Base-by-base conservation (phyloP, 2,888 invertebrate species). In the Apoda limacodes region DNA sequence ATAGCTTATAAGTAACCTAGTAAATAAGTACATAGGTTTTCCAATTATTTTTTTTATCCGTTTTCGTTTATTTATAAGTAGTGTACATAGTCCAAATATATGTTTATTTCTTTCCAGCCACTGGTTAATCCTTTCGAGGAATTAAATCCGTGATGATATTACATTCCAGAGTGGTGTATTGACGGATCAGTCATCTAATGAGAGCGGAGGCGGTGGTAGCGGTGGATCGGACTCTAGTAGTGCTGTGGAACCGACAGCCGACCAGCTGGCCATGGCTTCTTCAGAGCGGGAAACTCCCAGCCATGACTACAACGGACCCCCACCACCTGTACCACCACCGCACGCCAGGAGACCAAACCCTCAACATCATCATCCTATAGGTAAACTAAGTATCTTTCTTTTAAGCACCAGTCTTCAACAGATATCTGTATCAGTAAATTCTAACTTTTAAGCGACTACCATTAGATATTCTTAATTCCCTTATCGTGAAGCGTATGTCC, bases 311-410 rank as follows among this genome's bases (percentile, higher is more conserved):
- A 82, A 66, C 44, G 83, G 62, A 45, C 83, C 60, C 37, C 84
- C 83, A 2, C 82, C 82, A 0, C 85, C 80, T 0, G 83, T 82
- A 2, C 87, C 86, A 29, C 85, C 87, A 2, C 85, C 85, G 0
- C 91, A 90, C 44, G 89, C 90, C 48, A 87, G 89, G 48, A 87
- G 90, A 13, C 91, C 88, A 27, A 87, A 85, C 34, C 89, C 83
- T 37, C 83, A 85, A 22, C 85, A 88, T 41, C 85, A 86, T 29
- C 74, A 80, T 58, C 59, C 70, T 28, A 54, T 70, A 67, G 71
- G 64, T 82, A 54, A 46, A 65, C 56, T 39, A 5, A 12, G 14
- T 9, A 1, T 22, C 7, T 13, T 11, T 7, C 9, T 7, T 11
- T 2, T n/a, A n/a, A n/a, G n/a, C n/a, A n/a, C n/a, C n/a, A n/a